Evolutionary conservation across 2,113 vertebrate species (phyloP), one percentile per base, ranked within the genome.

Genomic region (Cranoglanis bouderius): DNA sequence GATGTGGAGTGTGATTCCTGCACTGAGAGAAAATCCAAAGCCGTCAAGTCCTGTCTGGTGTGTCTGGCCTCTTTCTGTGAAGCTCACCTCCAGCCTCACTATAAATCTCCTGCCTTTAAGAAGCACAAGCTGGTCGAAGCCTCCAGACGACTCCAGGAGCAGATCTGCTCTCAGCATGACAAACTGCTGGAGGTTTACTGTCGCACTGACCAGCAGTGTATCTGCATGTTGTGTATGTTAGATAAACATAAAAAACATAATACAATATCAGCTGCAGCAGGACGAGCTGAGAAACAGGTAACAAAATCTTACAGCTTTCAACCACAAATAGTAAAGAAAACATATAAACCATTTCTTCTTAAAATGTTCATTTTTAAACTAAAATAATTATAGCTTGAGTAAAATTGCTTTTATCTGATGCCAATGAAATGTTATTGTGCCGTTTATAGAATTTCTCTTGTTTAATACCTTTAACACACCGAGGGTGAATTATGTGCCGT

Each of bases 171-270:
- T 80, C 77, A 80, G 77, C 77, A 80, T 53, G 77, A 32, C 29
- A 80, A 32, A 80, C 29, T 80, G 77, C 77, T 80, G 77, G 77
- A 80, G 77, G 77, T 80, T n/a, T 80, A 80, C 77, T 80, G 77
- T 53, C 46, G 0, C 46, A 80, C 77, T 51, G 77, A 80, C 29
- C 77, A 80, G 77, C 46, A 32, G 77, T 80, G 46, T 80, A 84
- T 84, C 59, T 84, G 82, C 82, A 46, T 46, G 59, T 40, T 84
- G 40, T 84, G 82, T 63, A 65, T 3, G 0, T 9, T 84, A 5
- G 57, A 84, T 63, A 5, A 84, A 18, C 82, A 84, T 63, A 84
- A 46, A 84, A n/a, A 9, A n/a, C 49, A 51, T 51, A 9, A 51
- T 49, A 49, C 46, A 49, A 8, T 49, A 82, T 12, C 53, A 38